A percentile compares a stretch with the other conserved stretches of the same genome.
Conservation (phyloP, 2,888 invertebrate genomes). For the Therioaphis trifolii region DNA sequence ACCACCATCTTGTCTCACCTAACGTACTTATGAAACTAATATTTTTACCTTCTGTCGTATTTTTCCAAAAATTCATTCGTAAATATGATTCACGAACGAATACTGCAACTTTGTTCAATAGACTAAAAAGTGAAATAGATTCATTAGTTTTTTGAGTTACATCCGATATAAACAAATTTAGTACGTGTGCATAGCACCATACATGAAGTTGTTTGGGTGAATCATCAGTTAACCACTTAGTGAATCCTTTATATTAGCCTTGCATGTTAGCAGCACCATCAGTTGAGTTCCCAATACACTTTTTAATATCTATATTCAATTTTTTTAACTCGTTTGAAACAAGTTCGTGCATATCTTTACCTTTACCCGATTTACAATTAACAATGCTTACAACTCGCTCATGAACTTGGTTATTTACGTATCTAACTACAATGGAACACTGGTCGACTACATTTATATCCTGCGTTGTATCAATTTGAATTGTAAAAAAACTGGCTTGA, state of each 20-base stretch:
- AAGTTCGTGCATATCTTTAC: conserved; percentile 55
- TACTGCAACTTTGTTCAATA: conserved; percentile 47
- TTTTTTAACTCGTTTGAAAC: conserved; percentile 35
- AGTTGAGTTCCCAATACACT: conserved; percentile 64
- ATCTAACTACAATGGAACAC: conserved; percentile 24
- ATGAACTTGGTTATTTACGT: conserved; percentile 4
- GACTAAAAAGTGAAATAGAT: conserved; percentile 53
- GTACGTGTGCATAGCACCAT: conserved; percentile 64
- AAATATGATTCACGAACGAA: conserved; percentile 59
- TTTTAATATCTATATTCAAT: conserved; percentile 57
- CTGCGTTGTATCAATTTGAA: conserved; percentile 9
- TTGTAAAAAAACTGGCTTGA: no score
- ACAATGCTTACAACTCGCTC: conserved; percentile 52
- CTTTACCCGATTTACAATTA: conserved; percentile 57
- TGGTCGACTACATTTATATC: not conserved
- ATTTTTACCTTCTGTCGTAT: no score
- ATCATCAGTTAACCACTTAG: conserved; percentile 57
- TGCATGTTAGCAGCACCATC: no score
- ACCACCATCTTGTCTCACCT: conserved; percentile 20
- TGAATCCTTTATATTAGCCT: no score
- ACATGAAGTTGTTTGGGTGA: conserved; percentile 63
- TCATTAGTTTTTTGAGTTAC: conserved; percentile 46
- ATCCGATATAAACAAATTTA: conserved; percentile 64
- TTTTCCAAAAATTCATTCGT: conserved; percentile 61
- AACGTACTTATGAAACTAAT: no score